Evolutionary conservation across 2,888 invertebrate genomes (phyloP).

Genomic region (Cephus pulcher): DNA sequence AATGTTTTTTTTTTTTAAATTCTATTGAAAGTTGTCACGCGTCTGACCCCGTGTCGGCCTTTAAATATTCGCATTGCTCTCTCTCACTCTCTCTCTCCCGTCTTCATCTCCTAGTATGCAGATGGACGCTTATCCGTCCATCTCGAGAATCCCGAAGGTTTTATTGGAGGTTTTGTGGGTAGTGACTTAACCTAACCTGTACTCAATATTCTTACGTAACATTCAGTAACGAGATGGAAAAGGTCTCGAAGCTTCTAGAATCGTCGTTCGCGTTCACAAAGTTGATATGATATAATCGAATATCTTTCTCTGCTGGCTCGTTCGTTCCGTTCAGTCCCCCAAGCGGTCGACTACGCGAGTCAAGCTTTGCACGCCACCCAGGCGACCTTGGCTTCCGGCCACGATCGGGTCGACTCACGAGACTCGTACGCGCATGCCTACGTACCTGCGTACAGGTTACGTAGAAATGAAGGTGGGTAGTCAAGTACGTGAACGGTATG

Average conservation of each 20-base stretch:
- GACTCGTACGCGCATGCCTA: constrained; percentile 3
- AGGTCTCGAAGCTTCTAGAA: background rate
- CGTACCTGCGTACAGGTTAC: background rate
- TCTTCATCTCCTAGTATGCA: background rate
- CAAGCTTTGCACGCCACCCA: background rate
- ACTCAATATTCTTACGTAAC: background rate
- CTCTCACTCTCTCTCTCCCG: no score
- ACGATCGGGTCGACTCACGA: constrained; percentile 1
- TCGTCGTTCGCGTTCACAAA: background rate
- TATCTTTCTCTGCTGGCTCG: background rate
- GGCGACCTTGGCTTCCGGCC: constrained; percentile 7
- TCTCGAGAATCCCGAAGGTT: background rate
- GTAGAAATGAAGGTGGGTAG: background rate
- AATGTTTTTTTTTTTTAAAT: background rate
- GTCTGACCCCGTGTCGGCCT: background rate
- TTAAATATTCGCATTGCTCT: background rate
- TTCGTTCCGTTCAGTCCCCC: background rate
- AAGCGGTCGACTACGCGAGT: background rate
- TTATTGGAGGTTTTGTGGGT: background rate
- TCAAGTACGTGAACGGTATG: background rate
- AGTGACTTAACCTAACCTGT: background rate
- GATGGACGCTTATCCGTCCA: background rate
- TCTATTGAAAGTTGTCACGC: background rate
- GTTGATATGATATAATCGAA: background rate
- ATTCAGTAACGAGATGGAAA: background rate